Evolutionary conservation across 2,888 invertebrate genomes (phyloP).

Genomic region (Serripes groenlandicus): DNA sequence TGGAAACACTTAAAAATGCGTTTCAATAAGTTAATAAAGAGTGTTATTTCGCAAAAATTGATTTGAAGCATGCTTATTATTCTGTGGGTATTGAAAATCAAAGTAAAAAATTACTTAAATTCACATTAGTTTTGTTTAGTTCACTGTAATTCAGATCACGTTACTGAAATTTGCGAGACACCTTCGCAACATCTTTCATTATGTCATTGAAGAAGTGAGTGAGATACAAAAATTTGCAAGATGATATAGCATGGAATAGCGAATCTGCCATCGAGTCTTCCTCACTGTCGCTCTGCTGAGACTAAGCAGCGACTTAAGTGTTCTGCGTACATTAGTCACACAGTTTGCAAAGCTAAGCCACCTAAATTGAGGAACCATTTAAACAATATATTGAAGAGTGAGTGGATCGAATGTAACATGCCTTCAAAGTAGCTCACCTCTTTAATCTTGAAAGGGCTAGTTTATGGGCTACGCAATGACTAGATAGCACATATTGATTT

Average conservation of each 20-base stretch:
- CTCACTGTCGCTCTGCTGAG: slow-evolving; percentile 42
- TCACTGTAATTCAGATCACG: too few species aligned
- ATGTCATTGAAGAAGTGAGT: too few species aligned
- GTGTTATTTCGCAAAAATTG: too few species aligned
- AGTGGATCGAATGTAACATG: slow-evolving; percentile 31
- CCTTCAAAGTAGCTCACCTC: slow-evolving; percentile 38
- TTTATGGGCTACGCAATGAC: slow-evolving; percentile 42
- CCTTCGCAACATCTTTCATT: too few species aligned
- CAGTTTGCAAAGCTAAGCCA: slow-evolving; percentile 48
- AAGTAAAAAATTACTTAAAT: too few species aligned
- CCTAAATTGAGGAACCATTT: slow-evolving; percentile 32
- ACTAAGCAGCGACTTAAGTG: slow-evolving; percentile 34
- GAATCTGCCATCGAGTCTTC: slow-evolving; percentile 34
- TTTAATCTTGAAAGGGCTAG: slow-evolving; percentile 40
- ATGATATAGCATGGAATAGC: too few species aligned
- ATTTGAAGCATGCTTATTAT: too few species aligned
- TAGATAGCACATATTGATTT: slow-evolving; percentile 39
- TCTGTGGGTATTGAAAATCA: too few species aligned
- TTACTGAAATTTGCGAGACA: too few species aligned
- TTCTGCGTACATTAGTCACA: slow-evolving; percentile 42
- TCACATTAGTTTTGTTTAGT: too few species aligned
- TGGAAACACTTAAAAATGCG: neutral
- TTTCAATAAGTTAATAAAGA: too few species aligned
- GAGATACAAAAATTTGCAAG: too few species aligned
- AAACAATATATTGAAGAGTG: slow-evolving; percentile 30